These are phyloP conservation scores for Smutsia gigantea DNA, from an alignment of 2,797 vertebrate species.

Conservation along the genomic window DNA sequence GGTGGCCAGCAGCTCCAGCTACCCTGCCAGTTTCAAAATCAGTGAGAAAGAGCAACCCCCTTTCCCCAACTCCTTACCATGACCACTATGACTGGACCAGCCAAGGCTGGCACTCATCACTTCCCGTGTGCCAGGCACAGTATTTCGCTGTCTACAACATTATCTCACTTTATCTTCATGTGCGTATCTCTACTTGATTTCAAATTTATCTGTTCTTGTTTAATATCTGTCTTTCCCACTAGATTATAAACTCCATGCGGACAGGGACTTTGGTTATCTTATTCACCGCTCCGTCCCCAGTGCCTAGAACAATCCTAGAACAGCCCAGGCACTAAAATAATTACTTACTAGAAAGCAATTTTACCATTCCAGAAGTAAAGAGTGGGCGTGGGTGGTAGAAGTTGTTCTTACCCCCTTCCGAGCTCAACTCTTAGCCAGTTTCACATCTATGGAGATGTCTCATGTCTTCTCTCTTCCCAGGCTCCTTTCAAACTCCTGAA, in stretches of 20 bases:
- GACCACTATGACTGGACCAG: too few species aligned
- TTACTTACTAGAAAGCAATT: neutral
- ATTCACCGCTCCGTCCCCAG: neutral
- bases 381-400: neutral
- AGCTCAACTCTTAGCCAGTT: neutral
- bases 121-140: neutral
- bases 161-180: neutral
- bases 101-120: neutral
- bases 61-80: neutral
- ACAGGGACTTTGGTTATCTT: neutral
- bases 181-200: neutral
- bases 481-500: neutral
- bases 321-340: neutral
- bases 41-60: neutral
- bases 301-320: neutral
- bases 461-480: neutral
- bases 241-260: neutral
- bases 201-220: neutral
- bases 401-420: neutral
- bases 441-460: neutral
- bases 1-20: neutral
- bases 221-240: neutral
- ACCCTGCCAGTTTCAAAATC: neutral
- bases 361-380: neutral
- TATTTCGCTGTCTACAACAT: neutral